Evolutionary conservation across 2,888 invertebrate genomes (phyloP).

Genomic region (Oligia strigilis): DNA sequence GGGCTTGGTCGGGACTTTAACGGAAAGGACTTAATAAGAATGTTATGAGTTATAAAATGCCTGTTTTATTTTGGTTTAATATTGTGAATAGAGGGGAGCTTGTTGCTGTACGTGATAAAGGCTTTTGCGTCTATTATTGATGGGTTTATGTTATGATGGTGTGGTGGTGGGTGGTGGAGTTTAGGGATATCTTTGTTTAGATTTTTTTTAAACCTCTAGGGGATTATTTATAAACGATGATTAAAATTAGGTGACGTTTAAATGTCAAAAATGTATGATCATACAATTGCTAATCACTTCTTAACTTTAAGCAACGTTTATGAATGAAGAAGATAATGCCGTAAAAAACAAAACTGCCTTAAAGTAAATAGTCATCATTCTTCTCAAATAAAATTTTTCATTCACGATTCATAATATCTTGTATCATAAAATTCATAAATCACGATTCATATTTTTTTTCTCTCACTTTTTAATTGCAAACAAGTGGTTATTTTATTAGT

Average conservation of each 20-base stretch:
- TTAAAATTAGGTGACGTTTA: neutral
- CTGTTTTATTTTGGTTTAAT: conserved; percentile 37
- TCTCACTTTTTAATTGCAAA: no score
- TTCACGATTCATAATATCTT: neutral
- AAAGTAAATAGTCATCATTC: neutral
- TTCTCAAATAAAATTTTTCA: neutral
- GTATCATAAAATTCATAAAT: neutral
- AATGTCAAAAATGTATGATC: neutral
- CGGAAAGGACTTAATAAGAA: conserved; percentile 35
- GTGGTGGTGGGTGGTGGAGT: neutral
- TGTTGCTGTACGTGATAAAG: neutral
- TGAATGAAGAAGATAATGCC: neutral
- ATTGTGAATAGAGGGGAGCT: neutral
- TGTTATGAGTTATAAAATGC: conserved; percentile 29
- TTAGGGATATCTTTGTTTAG: neutral
- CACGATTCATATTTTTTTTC: no score
- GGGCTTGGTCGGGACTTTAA: conserved; percentile 29
- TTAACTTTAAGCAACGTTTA: neutral
- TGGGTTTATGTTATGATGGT: neutral
- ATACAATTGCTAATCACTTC: neutral
- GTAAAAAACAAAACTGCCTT: neutral
- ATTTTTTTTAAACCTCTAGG: no score
- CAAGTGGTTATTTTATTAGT: no score
- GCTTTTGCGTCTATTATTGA: neutral
- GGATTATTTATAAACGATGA: neutral